Base-by-base conservation (phyloP, 2,888 invertebrate species). In the Philereme vetulata region DNA sequence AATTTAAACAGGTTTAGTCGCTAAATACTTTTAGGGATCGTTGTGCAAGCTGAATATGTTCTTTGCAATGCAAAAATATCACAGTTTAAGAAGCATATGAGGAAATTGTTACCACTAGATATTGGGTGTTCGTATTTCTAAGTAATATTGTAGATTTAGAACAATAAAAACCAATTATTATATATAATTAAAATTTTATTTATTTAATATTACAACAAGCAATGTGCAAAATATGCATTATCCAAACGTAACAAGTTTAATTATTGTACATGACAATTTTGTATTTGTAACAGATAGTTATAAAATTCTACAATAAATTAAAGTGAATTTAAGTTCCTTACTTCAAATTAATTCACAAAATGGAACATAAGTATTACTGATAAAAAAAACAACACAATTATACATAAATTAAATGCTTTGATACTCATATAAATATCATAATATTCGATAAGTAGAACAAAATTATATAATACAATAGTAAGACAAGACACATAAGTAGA, bases 171-270 rank as follows among this genome's bases (percentile, higher is more conserved):
- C 4, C 21, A 21, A 57, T 10, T 40, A 7, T n/a, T 45, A 46
- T 64, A 58, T 50, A 53, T 46, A 62, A 56, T 60, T 60, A 66
- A 47, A 65, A 66, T 62, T 74, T 72, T 76, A 80, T 78, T 81
- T 72, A 73, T 73, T 57, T 65, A 71, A 62, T 68, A 72, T 72
- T 66, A 59, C 68, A 76, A 78, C 74, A 77, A 76, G 74, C 71
- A 71, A 62, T 68, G 72, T 78, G 75, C 72, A 66, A 62, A 51
- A 60, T 56, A 56, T 52, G 36, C 38, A 32, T 34, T 43, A 56
- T 33, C 34, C 7, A 48, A 54, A 9, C 9, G 4, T 34, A 47
- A 11, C 50, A 4, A 35, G 3, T 6, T 35, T 35, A 21, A 35
- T 4, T 56, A 50, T 38, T 55, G 44, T 48, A 11, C 42, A 48